Conservation (phyloP, 2,113 vertebrate species). For the Cinclus mexicanus region DNA sequence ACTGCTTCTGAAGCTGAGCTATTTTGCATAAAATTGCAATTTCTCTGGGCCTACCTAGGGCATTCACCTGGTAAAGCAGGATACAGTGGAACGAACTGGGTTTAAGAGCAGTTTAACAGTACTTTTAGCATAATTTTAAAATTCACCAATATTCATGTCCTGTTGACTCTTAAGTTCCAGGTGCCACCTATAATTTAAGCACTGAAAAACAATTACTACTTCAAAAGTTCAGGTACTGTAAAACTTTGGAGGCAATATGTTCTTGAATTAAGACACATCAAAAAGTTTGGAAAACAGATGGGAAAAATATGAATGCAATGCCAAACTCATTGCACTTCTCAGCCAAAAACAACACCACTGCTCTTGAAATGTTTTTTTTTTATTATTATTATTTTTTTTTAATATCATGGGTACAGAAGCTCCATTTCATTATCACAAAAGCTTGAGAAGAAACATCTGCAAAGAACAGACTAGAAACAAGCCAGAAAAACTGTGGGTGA, state of each 20-base stretch:
- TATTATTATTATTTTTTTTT: background rate
- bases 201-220: background rate
- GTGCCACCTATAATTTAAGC: background rate
- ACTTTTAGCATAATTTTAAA: background rate
- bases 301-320: background rate
- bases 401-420: background rate
- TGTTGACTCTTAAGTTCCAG: background rate
- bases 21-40: background rate
- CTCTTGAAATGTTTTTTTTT: background rate
- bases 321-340: background rate
- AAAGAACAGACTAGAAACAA: background rate
- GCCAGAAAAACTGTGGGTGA: constrained; percentile 21
- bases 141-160: background rate
- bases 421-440: constrained; percentile 17
- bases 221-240: background rate
- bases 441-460: constrained; percentile 31
- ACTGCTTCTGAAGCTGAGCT: background rate
- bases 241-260: background rate
- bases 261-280: background rate
- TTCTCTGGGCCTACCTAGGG: background rate
- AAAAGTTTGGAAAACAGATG: background rate
- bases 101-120: background rate
- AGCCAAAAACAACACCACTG: background rate
- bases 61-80: background rate
- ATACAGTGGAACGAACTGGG: background rate